Evolutionary conservation across 2,888 invertebrate genomes (phyloP), one percentile per base, ranked within the genome.

Genomic region (Tenthredo distinguenda): DNA sequence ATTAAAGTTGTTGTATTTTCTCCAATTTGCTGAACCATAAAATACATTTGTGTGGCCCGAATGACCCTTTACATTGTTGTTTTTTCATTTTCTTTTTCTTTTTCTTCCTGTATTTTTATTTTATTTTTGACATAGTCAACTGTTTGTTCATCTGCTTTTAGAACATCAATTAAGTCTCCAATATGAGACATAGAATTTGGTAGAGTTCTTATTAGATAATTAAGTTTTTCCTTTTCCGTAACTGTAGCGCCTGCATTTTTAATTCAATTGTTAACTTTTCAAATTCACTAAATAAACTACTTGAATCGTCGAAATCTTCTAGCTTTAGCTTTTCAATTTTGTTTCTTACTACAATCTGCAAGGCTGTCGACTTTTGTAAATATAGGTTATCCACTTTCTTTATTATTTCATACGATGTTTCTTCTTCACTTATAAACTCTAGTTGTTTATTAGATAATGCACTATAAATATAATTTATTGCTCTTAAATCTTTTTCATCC

Each of bases 111-210:
- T 85, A 88, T 79, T 79, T 86, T 84, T 31, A 90, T 88, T 87
- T 91, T 90, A 37, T 40, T 87, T 87, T 89, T 90, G 10, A 91
- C 74, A 86, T 89, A 91, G 9, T 89, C 90, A 2, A 85, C 87
- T 7, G 89, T 91, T 86, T 87, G 87, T 21, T 90, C 88, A 34
- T 87, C 84, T 83, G 86, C 88, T 84, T 86, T 87, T 43, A 90
- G 43, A 2, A 86, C 84, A 86, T 90, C 88, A 37, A 90, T 82
- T 62, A 87, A 81, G 85, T 90, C 91, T 58, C 88, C 89, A 84
- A 90, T 86, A 84, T 90, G 86, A 85, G 88, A 88, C 1, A 86
- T 88, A 40, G 86, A 85, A 43, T 86, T 84, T 74, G 90, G 90
- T 31, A 90, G 81, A 65, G 87, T 86, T 43, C 86, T 87, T 15